A percentile compares a stretch with the other conserved stretches of the same genome.
phyloP scores from a whole-genome alignment of 2,888 invertebrate genomes.

The Ochlodes sylvanus region DNA sequence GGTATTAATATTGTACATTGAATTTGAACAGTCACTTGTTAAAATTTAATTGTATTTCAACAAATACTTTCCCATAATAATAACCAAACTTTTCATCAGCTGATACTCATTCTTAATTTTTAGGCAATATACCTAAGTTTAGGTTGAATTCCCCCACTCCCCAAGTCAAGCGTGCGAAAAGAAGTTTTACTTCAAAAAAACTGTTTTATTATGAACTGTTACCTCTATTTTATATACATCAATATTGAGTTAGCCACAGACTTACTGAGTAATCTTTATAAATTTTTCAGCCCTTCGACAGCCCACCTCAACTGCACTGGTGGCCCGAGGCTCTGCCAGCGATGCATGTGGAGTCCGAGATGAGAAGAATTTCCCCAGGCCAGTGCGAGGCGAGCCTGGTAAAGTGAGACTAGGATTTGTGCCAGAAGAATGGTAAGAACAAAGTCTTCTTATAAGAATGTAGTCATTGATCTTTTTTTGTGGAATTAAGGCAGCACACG shows the following conservation, averaged over 20 bases:
- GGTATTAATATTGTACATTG: background rate
- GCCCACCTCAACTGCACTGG: slow-evolving; percentile 76
- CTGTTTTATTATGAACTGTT: no score
- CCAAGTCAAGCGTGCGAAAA: no score
- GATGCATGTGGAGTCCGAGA: slow-evolving; percentile 86
- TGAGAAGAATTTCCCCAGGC: slow-evolving; percentile 90
- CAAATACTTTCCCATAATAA: slow-evolving; percentile 10
- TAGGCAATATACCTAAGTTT: no score
- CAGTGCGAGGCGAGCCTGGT: slow-evolving; percentile 88
- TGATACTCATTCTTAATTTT: slow-evolving; percentile 7
- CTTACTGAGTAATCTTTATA: background rate
- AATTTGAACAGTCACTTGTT: slow-evolving; percentile 14
- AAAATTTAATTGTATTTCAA: background rate
- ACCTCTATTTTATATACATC: no score
- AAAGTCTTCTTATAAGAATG: no score
- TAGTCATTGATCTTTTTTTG: no score
- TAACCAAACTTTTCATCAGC: slow-evolving; percentile 37
- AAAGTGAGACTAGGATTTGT: slow-evolving; percentile 95
- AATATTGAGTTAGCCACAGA: no score
- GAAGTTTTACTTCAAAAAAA: no score
- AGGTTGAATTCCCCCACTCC: slow-evolving; percentile 1
- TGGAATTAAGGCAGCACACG: no score
- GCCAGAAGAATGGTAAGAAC: slow-evolving; percentile 94
- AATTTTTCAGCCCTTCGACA: slow-evolving; percentile 67
- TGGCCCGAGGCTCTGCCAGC: slow-evolving; percentile 73